A percentile compares a stretch with the other conserved stretches of the same genome.
Conservation (phyloP, 2,113 vertebrate genomes). For the Poeciliopsis turrubarensis region DNA sequence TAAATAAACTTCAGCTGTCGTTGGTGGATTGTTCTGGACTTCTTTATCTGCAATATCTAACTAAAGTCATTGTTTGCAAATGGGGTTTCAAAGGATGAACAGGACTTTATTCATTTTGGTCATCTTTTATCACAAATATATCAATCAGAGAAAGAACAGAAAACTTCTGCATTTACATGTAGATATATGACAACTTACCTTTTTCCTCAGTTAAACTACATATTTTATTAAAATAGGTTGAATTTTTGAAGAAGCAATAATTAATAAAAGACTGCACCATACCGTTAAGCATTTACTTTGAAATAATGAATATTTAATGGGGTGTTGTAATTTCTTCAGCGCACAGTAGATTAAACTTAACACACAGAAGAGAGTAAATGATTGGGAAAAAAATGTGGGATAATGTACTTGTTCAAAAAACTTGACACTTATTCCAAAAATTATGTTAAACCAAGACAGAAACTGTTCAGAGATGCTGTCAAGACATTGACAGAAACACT, state of each 20-base stretch:
- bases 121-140: too few species aligned
- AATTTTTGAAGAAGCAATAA: neutral
- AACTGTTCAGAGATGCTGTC: neutral
- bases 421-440: neutral
- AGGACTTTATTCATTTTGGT: too few species aligned
- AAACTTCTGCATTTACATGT: too few species aligned
- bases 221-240: too few species aligned
- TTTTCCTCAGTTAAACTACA: too few species aligned
- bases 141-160: too few species aligned
- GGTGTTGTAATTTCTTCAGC: neutral
- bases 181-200: too few species aligned
- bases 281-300: neutral
- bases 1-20: too few species aligned
- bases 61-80: too few species aligned
- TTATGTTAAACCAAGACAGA: neutral
- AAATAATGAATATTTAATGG: neutral
- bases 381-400: neutral
- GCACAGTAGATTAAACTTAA: neutral
- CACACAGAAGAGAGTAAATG: neutral
- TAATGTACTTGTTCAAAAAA: neutral
- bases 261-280: neutral
- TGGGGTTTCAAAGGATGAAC: too few species aligned
- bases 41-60: too few species aligned
- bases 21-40: too few species aligned
- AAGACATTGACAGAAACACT: neutral